These are phyloP conservation scores for Rhabdophis nuchalis DNA, from an alignment of 2,797 vertebrate species.

Conservation along the genomic window DNA sequence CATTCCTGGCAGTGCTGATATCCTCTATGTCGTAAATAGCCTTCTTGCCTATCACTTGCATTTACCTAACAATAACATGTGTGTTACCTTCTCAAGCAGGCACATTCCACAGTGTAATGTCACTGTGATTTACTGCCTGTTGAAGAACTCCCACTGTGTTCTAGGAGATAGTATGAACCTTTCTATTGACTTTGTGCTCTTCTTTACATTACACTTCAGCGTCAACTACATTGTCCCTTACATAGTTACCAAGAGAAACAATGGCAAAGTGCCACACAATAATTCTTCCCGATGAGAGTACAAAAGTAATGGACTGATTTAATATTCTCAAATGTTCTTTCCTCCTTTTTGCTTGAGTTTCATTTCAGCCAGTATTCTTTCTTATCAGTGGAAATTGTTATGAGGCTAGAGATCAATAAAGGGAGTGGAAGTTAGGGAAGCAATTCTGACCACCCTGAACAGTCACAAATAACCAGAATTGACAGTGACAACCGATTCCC, in stretches of 20 bases:
- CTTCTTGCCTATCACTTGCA: slow-evolving; percentile 35
- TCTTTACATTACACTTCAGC: neutral
- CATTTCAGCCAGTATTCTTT: neutral
- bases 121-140: neutral
- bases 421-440: neutral
- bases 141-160: neutral
- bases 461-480: neutral
- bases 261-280: neutral
- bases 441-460: neutral
- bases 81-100: slow-evolving; percentile 40
- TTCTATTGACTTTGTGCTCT: neutral
- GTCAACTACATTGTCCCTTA: slow-evolving; percentile 17
- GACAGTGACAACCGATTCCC: neutral
- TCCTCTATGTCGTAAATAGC: neutral
- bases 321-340: neutral
- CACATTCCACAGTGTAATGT: neutral
- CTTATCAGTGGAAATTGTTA: neutral
- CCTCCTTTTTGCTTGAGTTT: neutral
- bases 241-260: neutral
- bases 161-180: neutral
- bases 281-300: neutral
- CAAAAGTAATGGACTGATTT: slow-evolving; percentile 10
- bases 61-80: slow-evolving; percentile 51
- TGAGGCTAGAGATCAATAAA: accelerated
- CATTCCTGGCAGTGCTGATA: neutral